phyloP scores from a whole-genome alignment of 2,888 invertebrate genomes.

The Caenorhabditis sp. region DNA sequence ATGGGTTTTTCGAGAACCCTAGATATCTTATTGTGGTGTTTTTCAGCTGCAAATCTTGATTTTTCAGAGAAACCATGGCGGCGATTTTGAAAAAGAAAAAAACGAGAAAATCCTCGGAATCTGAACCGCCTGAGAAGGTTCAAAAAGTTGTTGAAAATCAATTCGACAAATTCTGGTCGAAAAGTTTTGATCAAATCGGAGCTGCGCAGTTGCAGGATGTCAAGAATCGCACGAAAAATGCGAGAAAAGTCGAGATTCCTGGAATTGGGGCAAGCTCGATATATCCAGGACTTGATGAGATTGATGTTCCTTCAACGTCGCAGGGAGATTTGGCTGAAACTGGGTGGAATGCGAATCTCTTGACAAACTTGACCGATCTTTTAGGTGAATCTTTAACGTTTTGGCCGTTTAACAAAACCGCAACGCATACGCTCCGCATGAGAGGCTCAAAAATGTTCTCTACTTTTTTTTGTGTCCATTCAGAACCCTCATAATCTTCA shows the following conservation, averaged over 20 bases:
- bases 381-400: no score
- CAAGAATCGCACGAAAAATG: conserved; percentile 17
- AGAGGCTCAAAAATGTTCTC: no score
- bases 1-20: neutral
- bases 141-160: conserved; percentile 5
- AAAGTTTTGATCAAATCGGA: conserved; percentile 12
- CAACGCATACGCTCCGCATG: no score
- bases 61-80: neutral
- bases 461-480: no score
- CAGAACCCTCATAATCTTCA: no score
- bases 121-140: neutral
- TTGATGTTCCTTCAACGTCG: conserved; percentile 4
- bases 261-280: conserved; percentile 24
- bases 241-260: conserved; percentile 20
- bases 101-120: neutral
- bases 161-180: conserved; percentile 19
- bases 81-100: neutral
- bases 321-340: conserved; percentile 8
- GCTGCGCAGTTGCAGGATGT: conserved; percentile 15
- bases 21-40: neutral
- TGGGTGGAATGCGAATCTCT: conserved; percentile 39
- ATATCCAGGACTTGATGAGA: conserved; percentile 21
- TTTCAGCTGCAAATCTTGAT: neutral
- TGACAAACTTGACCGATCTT: conserved; percentile 20
- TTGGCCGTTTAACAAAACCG: no score